A percentile compares a stretch with the other conserved stretches of the same genome.
Evolutionary conservation across 2,113 vertebrate species (phyloP).

Genomic region (Peromyscus maniculatus): DNA sequence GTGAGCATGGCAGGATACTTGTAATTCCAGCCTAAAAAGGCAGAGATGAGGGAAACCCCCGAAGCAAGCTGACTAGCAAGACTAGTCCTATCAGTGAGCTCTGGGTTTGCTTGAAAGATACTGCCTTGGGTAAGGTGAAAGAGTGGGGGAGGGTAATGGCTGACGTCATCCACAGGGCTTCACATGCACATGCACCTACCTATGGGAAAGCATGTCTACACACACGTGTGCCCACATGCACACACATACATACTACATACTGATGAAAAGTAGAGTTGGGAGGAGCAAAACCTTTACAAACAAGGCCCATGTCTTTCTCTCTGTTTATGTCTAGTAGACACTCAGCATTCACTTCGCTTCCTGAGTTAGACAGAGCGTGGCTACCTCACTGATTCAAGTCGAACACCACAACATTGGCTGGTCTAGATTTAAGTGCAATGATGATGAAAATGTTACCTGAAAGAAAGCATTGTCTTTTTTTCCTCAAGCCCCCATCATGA

Average conservation of each 20-base stretch:
- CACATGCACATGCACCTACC: too few species aligned
- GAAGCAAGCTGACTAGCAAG: too few species aligned
- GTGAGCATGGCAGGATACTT: too few species aligned
- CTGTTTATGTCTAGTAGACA: constrained; percentile 45
- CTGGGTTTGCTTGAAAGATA: background rate
- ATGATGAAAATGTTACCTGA: background rate
- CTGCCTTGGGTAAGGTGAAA: background rate
- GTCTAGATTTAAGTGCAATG: constrained; percentile 29
- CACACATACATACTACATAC: background rate
- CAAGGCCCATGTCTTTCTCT: constrained; percentile 41
- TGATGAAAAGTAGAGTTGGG: background rate
- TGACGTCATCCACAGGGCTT: background rate
- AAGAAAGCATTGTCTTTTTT: constrained; percentile 33
- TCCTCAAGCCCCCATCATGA: background rate
- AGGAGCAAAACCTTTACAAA: background rate
- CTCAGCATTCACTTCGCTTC: constrained; percentile 48
- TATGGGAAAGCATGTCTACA: background rate
- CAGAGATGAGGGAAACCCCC: background rate
- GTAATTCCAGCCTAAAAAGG: background rate
- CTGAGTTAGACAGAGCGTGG: constrained; percentile 58
- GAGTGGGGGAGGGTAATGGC: background rate
- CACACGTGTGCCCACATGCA: background rate
- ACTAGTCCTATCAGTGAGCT: background rate
- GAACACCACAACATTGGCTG: constrained; percentile 42
- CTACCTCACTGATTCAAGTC: constrained; percentile 52